These are phyloP conservation scores for Rana temporaria DNA, from an alignment of 2,113 vertebrate genomes.

Conservation along the genomic window DNA sequence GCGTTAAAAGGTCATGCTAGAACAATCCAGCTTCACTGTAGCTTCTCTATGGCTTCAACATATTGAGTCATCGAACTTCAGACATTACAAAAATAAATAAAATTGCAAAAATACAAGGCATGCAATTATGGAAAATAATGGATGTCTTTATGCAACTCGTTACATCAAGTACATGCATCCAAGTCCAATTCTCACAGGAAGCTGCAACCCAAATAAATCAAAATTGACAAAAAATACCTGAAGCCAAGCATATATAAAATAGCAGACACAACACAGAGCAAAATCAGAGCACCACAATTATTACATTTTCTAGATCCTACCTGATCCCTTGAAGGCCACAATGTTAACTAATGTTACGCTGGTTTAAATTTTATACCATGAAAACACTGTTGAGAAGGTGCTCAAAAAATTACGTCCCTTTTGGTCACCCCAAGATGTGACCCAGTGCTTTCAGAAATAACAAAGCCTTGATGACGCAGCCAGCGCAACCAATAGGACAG, in stretches of 20 bases:
- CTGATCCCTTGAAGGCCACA: no score
- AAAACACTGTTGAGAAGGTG: no score
- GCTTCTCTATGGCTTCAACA: background rate
- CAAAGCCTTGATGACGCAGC: background rate
- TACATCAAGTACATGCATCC: background rate
- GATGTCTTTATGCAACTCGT: background rate
- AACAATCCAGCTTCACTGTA: background rate
- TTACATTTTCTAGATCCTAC: no score
- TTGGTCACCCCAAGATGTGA: background rate
- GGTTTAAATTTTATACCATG: no score
- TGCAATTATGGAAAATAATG: background rate
- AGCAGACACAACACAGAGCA: background rate
- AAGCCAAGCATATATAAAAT: no score
- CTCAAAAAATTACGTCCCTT: no score
- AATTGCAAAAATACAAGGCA: background rate
- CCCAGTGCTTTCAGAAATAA: background rate
- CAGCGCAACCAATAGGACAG: constrained; percentile 6
- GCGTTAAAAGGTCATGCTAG: constrained; percentile 14
- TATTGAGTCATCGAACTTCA: background rate
- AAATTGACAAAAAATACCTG: background rate
- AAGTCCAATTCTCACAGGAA: background rate
- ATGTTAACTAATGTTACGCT: no score
- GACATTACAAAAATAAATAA: background rate
- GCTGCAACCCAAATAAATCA: background rate
- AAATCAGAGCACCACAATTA: no score